Percentiles rank a stretch among this genome's conserved stretches.
Evolutionary conservation across 2,888 invertebrate genomes (phyloP).

Genomic region (Yponomeuta malinellus): DNA sequence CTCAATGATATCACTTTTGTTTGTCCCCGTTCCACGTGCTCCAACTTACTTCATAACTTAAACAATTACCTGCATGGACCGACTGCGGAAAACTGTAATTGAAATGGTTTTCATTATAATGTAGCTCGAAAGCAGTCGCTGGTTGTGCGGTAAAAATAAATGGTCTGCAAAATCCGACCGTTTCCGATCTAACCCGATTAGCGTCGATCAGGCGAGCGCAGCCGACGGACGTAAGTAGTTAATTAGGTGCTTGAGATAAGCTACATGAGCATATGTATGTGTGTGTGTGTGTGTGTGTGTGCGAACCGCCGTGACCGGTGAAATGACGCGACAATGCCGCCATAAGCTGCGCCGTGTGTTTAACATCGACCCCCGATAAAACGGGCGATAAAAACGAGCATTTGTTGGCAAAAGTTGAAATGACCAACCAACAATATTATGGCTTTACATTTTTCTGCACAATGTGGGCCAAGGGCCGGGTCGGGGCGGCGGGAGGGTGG

Average conservation of each 20-base stretch:
- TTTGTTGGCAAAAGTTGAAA: conserved; percentile 2
- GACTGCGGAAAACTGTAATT: not conserved
- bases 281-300: not conserved
- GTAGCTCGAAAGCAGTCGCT: not conserved
- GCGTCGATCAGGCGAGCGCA: not conserved
- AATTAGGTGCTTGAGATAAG: not conserved
- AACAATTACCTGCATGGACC: not conserved
- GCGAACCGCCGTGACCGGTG: no score
- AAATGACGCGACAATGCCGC: not conserved
- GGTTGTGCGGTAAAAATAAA: not conserved
- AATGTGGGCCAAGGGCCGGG: not conserved
- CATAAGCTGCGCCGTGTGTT: not conserved
- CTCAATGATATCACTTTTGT: not conserved
- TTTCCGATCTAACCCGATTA: not conserved
- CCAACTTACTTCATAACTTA: not conserved
- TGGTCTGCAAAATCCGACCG: not conserved
- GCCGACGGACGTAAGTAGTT: not conserved
- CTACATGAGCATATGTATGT: not conserved
- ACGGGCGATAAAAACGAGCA: not conserved
- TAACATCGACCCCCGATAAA: not conserved
- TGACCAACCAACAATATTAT: conserved; percentile 6
- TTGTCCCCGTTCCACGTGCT: not conserved
- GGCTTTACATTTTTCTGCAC: conserved; percentile 1
- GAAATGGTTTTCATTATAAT: not conserved
- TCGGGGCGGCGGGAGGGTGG: not conserved